phyloP scores from a whole-genome alignment of 1,140 invertebrate genomes.

The Diorhabda carinulata region DNA sequence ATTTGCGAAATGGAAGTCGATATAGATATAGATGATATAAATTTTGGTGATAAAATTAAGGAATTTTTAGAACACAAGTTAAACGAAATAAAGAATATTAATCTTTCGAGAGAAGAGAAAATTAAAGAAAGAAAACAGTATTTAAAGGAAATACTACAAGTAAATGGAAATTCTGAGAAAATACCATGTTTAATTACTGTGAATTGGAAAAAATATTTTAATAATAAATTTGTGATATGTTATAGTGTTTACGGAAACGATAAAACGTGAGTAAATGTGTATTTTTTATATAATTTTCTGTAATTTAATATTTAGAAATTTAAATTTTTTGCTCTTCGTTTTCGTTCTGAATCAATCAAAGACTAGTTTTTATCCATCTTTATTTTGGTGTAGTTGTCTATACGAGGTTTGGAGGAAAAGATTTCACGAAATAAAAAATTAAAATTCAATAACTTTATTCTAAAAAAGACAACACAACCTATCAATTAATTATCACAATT shows the following conservation, averaged over 20 bases:
- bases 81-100: constrained; percentile 19
- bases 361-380: not conserved
- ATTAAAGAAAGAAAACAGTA: constrained; percentile 15
- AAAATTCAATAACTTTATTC: not conserved
- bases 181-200: constrained; percentile 1
- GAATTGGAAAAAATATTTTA: constrained; percentile 25
- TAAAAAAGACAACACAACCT: constrained; percentile 18
- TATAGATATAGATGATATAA: constrained; percentile 21
- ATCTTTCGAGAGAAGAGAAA: constrained; percentile 15
- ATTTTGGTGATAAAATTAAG: constrained; percentile 23
- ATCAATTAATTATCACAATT: constrained; percentile 19
- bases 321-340: not conserved
- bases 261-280: no score
- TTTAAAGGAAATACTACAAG: constrained; percentile 13
- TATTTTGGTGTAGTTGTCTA: not conserved
- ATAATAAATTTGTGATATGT: constrained; percentile 28
- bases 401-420: not conserved
- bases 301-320: not conserved
- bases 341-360: not conserved
- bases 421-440: not conserved
- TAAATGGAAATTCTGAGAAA: not conserved
- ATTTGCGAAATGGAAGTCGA: constrained; percentile 16
- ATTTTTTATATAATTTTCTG: no score
- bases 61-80: constrained; percentile 25
- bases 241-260: constrained; percentile 10